Base-by-base conservation (phyloP, 2,888 invertebrate genomes). In the Nephrocerus scutellatus region DNA sequence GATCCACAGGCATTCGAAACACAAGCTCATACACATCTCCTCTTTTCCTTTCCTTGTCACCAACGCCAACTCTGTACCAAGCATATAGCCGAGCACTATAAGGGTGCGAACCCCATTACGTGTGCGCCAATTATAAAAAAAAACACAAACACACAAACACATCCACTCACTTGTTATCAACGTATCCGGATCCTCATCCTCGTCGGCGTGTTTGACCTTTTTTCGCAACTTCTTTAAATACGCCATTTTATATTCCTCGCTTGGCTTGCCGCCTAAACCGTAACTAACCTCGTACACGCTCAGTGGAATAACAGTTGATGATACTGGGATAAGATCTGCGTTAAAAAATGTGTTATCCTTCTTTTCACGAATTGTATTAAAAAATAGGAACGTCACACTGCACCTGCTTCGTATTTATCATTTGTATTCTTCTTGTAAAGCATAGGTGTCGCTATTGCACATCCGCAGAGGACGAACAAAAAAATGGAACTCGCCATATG, bases 281-380 rank as follows among this genome's bases (percentile, higher is more conserved):
- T 73, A 74, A 49, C 74, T 73, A 6, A 77, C 74, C 61, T 76
- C 75, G 53, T 77, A 76, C 26, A 75, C 74, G 3, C 76, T 73
- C 22, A 79, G 57, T 3, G 79, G 79, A 48, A 79, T 78, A 6
- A 79, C 79, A 10, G 79, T 79, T 4, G 79, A 79, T 1, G 79
- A 79, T n/a, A 79, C 74, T 7, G 79, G 72, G 34, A 79, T 70
- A 54, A 79, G 68, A 60, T 79, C 79, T 79, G 56, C 14, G 51
- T 53, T 39, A 41, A 36, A 39, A 30, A 30, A 30, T 24, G 18
- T 18, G 9, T 9, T 18, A 15, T 15, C 12, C 29, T 10, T 31
- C 39, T 33, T 46, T 37, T 39, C 34, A 40, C 32, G 28, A 41
- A 20, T 23, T 19, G 20, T 7, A 16, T n/a, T 18, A 14, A 13